phyloP scores from a whole-genome alignment of 2,113 vertebrate species.

The Galeopterus variegatus region DNA sequence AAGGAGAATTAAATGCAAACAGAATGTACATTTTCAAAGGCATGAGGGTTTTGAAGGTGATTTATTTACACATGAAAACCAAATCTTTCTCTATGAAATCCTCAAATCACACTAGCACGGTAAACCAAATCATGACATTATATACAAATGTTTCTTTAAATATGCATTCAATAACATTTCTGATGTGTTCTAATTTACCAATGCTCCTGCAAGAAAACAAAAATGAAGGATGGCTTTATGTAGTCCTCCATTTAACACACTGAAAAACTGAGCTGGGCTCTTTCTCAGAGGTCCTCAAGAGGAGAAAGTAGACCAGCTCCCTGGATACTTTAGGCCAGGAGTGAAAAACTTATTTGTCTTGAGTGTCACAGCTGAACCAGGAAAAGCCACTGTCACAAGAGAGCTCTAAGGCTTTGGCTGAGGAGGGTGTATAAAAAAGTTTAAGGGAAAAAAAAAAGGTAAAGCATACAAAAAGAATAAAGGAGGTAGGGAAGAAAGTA shows the following conservation, averaged over 20 bases:
- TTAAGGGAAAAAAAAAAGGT: neutral
- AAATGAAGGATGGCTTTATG: neutral
- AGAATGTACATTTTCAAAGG: conserved; percentile 49
- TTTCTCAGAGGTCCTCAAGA: neutral
- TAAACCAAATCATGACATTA: too few relatives aligned
- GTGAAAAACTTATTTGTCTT: neutral
- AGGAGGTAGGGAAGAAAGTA: neutral
- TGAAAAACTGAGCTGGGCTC: neutral
- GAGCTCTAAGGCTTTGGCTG: neutral
- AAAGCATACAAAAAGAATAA: conserved; percentile 30
- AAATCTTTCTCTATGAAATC: conserved; percentile 43
- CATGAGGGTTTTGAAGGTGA: neutral
- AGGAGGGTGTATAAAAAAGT: neutral
- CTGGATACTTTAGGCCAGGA: neutral
- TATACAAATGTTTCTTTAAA: neutral
- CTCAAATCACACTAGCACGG: neutral
- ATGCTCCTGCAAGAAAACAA: neutral
- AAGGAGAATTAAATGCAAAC: conserved; percentile 32
- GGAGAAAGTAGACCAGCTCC: neutral
- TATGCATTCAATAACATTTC: neutral
- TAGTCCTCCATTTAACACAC: neutral
- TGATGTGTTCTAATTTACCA: neutral
- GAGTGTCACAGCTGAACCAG: neutral
- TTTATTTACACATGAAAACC: conserved; percentile 23
- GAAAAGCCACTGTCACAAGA: neutral